phyloP scores from a whole-genome alignment of 2,113 vertebrate genomes.

The Osmerus mordax region DNA sequence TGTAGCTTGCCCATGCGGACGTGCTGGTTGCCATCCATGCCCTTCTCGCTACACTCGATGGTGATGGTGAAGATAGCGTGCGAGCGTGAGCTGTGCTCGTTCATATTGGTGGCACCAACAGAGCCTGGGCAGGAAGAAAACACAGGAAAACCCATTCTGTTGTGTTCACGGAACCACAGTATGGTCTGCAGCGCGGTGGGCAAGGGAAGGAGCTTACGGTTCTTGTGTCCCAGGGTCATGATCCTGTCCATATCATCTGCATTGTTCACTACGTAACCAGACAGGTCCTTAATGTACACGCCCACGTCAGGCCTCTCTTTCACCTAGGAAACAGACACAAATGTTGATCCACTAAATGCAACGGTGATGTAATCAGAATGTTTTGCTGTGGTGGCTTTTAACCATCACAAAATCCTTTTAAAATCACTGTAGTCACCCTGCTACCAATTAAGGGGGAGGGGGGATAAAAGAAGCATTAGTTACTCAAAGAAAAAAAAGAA shows the following conservation, averaged over 20 bases:
- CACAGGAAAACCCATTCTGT: neutral
- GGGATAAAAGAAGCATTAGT: too few relatives aligned
- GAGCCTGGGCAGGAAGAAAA: slow-evolving; percentile 74
- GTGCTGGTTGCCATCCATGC: slow-evolving; percentile 91
- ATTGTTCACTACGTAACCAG: slow-evolving; percentile 97
- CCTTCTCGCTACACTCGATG: slow-evolving; percentile 97
- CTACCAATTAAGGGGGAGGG: too few relatives aligned
- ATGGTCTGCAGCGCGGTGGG: neutral
- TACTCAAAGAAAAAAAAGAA: too few relatives aligned
- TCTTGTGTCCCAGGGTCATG: slow-evolving; percentile 98
- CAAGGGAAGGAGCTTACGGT: slow-evolving; percentile 77
- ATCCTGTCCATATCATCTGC: slow-evolving; percentile 99
- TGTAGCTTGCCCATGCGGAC: slow-evolving; percentile 98
- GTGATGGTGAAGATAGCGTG: slow-evolving; percentile 99
- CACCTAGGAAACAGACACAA: slow-evolving; percentile 72
- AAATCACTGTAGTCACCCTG: too few relatives aligned
- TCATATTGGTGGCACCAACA: slow-evolving; percentile 98
- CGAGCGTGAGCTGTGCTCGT: slow-evolving; percentile 96
- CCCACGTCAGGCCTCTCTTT: slow-evolving; percentile 98
- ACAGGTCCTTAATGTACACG: slow-evolving; percentile 97
- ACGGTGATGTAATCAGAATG: too few relatives aligned
- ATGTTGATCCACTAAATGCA: neutral
- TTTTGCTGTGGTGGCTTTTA: too few relatives aligned
- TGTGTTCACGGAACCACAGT: neutral
- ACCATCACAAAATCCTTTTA: too few relatives aligned